Base-by-base conservation (phyloP, 30 jellyfish, hydroid and myxozoan genomes). In the Hydractinia symbiolongicarpus region DNA sequence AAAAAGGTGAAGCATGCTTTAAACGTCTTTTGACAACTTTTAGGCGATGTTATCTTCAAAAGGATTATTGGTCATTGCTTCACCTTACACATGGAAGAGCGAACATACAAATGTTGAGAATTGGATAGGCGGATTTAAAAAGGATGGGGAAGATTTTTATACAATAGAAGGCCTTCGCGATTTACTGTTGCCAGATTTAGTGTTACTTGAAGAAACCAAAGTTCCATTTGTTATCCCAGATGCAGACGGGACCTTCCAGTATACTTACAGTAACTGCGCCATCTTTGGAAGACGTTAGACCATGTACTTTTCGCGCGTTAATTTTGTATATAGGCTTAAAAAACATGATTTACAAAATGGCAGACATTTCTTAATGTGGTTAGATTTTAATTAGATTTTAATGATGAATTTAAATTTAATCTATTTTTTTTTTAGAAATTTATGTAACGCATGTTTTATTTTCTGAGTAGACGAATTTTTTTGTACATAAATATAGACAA, bases 231-330 rank as follows among this genome's bases (percentile, higher is more conserved):
- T 77, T 7, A 77, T 77, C 40, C 85, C 85, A 8, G 85, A 77
- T 77, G 85, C 85, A 14, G 85, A 77, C 50, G 85, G 85, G 55
- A 77, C 85, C 21, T 77, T 54, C 50, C 85, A 77, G 55, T 77
- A 77, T 56, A 77, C 85, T 4, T 77, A 77, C 78, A 77, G 85
- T 61, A 77, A 77, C 78, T 77, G 85, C 15, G 60, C 85, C 75
- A 58, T 77, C 44, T 77, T 52, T 30, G 85, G 85, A 8, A 53
- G 80, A 64, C 74, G 44, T 30, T 30, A 30, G 44, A 30, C 44
- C 44, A 30, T 30, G 2, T 30, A 30, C 2, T 30, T 30, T 30
- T 30, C 44, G 44, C 44, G 44, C 44, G n/a, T n/a, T 2, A 30
- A 30, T 30, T 30, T 30, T 30, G 44, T 30, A 30, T 30, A 30